Evolutionary conservation across 2,113 vertebrate genomes (phyloP).

Genomic region (Coryphaenoides rupestris): DNA sequence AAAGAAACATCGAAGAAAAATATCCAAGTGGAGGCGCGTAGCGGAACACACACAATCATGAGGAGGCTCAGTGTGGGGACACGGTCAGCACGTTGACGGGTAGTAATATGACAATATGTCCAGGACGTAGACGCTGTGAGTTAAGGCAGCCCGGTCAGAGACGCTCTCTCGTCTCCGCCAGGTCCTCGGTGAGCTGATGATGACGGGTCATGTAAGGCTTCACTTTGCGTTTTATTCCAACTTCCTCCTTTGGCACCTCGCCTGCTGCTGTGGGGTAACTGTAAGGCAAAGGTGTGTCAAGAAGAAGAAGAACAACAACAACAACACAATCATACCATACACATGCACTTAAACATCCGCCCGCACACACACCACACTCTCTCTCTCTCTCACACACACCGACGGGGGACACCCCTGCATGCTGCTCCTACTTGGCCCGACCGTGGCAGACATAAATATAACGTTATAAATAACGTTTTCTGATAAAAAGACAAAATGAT

Average conservation of each 20-base stretch:
- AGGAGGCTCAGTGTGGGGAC: not conserved
- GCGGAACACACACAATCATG: conserved; percentile 8
- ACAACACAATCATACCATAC: conserved; percentile 47
- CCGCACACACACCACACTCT: not conserved
- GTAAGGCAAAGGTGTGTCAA: conserved; percentile 71
- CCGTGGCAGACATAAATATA: conserved; percentile 42
- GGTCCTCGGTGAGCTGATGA: conserved; percentile 31
- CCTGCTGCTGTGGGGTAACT: conserved; percentile 65
- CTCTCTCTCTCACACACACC: conserved; percentile 2
- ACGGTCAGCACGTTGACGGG: conserved; percentile 12
- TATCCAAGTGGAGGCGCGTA: not conserved
- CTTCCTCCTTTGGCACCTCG: conserved; percentile 57
- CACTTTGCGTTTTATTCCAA: conserved; percentile 18
- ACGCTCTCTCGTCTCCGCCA: conserved; percentile 32
- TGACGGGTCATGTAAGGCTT: conserved; percentile 57
- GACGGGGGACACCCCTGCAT: conserved; percentile 43
- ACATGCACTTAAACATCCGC: conserved; percentile 11
- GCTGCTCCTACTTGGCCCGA: conserved; percentile 61
- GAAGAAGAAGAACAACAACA: too few species aligned
- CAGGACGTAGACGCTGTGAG: too few species aligned
- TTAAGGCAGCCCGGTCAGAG: conserved; percentile 68
- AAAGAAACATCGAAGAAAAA: conserved; percentile 13
- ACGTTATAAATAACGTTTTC: too few species aligned
- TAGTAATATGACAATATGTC: too few species aligned
- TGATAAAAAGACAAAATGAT: too few species aligned